Evolutionary conservation across 2,797 vertebrate genomes (phyloP).

Genomic region (Chrosomus eos): DNA sequence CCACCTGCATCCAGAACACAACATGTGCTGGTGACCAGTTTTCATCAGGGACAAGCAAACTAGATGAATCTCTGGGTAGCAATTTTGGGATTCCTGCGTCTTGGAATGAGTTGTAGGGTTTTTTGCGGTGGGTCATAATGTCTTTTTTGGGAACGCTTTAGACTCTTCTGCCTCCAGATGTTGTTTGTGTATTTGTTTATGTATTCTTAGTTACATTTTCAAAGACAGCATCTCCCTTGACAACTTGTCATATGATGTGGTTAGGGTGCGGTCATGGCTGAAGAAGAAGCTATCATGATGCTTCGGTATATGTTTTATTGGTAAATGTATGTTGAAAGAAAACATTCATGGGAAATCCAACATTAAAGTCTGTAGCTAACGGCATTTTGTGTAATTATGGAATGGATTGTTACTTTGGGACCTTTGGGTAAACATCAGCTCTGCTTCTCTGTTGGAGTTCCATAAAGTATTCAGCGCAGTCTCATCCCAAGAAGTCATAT

Average conservation of each 20-base stretch:
- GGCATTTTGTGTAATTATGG: background rate
- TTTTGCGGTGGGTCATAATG: conserved; percentile 24
- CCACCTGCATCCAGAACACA: background rate
- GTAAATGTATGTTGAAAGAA: background rate
- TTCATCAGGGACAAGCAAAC: background rate
- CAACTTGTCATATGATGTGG: background rate
- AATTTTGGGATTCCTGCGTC: conserved; percentile 5
- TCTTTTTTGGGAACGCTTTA: conserved; percentile 16
- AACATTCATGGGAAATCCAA: background rate
- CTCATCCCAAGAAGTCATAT: no score
- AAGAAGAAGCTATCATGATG: background rate
- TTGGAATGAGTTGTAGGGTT: conserved; percentile 18
- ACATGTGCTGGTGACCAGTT: background rate
- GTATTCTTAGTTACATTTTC: background rate
- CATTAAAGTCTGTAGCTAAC: background rate
- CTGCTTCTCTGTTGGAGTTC: background rate
- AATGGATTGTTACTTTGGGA: background rate
- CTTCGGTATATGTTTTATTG: background rate
- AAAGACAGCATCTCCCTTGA: conserved; percentile 6
- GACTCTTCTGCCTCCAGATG: conserved; percentile 11
- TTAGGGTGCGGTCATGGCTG: background rate
- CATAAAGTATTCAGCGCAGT: no score
- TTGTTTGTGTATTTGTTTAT: conserved; percentile 25
- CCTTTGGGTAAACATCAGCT: background rate
- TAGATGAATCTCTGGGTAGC: conserved; percentile 8